Conservation (phyloP, 1,140 invertebrate genomes). For the Papilio dardanus region DNA sequence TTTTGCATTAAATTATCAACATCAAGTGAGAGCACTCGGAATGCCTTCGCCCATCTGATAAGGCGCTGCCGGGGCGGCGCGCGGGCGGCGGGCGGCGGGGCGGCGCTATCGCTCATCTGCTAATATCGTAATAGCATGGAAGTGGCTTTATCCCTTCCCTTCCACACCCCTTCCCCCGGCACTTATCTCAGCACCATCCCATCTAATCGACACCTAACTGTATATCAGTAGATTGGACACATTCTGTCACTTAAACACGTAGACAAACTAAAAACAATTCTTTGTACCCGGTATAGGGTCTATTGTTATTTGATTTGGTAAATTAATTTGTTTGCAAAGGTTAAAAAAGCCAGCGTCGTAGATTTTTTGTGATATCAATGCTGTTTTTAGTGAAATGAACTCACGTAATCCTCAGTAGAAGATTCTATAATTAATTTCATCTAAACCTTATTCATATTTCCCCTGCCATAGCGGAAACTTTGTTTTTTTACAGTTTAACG, state of each 20-base stretch:
- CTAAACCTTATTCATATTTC: no score
- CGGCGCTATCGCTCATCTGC: conserved; percentile 28
- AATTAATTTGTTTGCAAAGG: neutral
- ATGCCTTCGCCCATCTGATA: conserved; percentile 4
- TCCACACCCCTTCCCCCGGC: neutral
- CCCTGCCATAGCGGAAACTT: no score
- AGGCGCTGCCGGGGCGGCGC: neutral
- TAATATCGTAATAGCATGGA: conserved; percentile 34
- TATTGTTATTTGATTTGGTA: neutral
- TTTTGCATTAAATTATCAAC: conserved; percentile 13
- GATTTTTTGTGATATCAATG: neutral
- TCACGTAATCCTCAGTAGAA: neutral
- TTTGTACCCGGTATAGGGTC: neutral
- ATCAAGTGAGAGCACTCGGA: neutral
- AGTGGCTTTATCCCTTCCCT: neutral
- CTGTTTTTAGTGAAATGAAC: neutral
- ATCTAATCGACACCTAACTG: conserved; percentile 42
- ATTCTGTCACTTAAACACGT: conserved; percentile 33
- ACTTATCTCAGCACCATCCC: conserved; percentile 37
- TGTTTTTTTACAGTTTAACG: neutral
- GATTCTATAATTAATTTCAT: no score
- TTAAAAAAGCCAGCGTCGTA: neutral
- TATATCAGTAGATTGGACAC: conserved; percentile 43
- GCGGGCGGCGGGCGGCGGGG: neutral
- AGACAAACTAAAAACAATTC: conserved; percentile 26